These are phyloP conservation scores for Octopus bimaculoides DNA, from an alignment of 1,140 invertebrate species.

Conservation along the genomic window DNA sequence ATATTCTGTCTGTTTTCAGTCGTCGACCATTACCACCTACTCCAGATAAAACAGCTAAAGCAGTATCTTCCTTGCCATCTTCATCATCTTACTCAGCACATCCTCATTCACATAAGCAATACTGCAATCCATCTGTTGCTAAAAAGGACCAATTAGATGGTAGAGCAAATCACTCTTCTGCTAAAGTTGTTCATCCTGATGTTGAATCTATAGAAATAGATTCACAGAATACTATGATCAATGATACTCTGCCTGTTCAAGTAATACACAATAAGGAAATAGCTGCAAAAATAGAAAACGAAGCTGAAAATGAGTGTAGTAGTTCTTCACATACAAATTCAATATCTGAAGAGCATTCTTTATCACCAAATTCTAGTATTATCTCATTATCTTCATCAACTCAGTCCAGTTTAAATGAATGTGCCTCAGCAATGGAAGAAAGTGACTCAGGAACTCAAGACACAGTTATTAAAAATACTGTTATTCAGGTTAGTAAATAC, in stretches of 20 bases:
- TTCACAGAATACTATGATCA: too few species aligned
- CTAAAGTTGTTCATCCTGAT: too few species aligned
- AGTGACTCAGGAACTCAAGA: constrained; percentile 18
- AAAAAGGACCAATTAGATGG: too few species aligned
- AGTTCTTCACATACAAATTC: too few species aligned
- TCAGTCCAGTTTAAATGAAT: background rate
- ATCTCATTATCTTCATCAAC: background rate
- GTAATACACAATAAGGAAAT: too few species aligned
- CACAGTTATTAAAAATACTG: constrained; percentile 31
- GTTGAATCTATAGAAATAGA: too few species aligned
- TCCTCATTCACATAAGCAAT: too few species aligned
- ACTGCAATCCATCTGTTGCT: too few species aligned
- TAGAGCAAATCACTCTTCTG: too few species aligned
- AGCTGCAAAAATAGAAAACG: too few species aligned
- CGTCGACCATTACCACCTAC: constrained; percentile 1
- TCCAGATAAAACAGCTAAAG: background rate
- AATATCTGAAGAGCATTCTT: background rate
- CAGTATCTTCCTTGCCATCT: background rate
- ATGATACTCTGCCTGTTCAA: too few species aligned
- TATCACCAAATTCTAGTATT: background rate
- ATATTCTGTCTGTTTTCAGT: background rate
- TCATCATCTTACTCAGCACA: background rate
- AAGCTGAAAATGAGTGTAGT: too few species aligned
- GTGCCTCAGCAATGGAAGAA: background rate
- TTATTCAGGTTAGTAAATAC: constrained; percentile 29